Conservation (phyloP, 2,113 vertebrate genomes). For the Narcine bancroftii region DNA sequence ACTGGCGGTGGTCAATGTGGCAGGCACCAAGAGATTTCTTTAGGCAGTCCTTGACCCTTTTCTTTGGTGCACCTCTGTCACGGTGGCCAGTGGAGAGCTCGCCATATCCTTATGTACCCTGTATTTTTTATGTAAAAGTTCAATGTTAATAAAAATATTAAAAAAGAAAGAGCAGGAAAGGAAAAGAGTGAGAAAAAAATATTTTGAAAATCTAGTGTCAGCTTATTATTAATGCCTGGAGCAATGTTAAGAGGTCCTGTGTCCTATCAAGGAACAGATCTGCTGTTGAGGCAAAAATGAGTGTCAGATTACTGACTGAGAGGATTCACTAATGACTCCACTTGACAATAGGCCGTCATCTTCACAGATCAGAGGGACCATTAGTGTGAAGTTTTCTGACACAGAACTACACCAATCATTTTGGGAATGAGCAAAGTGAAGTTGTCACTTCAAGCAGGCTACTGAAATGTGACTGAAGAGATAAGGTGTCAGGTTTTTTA, state of each 20-base stretch:
- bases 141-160: too few species aligned
- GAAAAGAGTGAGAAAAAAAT: neutral
- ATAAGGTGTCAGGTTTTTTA: neutral
- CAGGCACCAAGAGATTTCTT: too few species aligned
- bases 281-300: neutral
- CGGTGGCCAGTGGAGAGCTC: too few species aligned
- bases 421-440: slow-evolving; percentile 15
- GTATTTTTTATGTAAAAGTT: too few species aligned
- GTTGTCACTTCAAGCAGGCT: neutral
- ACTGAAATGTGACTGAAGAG: neutral
- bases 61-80: too few species aligned
- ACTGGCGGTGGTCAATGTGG: too few species aligned
- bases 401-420: neutral
- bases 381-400: neutral
- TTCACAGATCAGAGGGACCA: neutral
- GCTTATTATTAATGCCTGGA: neutral
- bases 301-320: neutral
- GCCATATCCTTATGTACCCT: too few species aligned
- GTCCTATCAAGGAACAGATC: neutral
- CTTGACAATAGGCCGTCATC: neutral
- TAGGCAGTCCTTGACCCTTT: too few species aligned
- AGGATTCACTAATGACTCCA: neutral
- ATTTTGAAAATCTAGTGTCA: neutral
- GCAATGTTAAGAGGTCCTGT: neutral
- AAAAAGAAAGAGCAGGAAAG: too few species aligned